Evolutionary conservation across 2,113 vertebrate species (phyloP).

Genomic region (Petaurus breviceps): DNA sequence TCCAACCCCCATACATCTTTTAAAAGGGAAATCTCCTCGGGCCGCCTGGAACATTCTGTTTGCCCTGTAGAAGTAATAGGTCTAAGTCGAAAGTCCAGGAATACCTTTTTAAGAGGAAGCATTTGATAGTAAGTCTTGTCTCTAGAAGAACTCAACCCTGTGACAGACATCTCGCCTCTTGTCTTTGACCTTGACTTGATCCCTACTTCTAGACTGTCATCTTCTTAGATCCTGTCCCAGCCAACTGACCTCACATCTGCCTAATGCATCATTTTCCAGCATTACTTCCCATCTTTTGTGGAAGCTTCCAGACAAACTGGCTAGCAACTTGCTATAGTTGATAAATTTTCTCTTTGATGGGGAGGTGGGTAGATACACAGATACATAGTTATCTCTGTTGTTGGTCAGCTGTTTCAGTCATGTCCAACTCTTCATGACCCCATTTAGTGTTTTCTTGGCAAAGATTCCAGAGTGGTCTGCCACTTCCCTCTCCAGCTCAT

Average conservation of each 20-base stretch:
- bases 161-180: neutral
- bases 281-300: neutral
- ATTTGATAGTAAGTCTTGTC: neutral
- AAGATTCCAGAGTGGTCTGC: neutral
- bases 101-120: neutral
- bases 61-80: neutral
- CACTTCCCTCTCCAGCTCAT: neutral
- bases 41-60: neutral
- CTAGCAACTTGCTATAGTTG: neutral
- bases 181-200: neutral
- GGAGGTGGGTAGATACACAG: neutral
- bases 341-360: neutral
- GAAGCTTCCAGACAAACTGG: neutral
- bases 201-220: neutral
- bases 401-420: neutral
- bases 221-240: neutral
- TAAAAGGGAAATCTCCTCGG: neutral
- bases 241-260: neutral
- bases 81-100: neutral
- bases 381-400: neutral
- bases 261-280: neutral
- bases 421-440: neutral
- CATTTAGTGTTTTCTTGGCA: neutral
- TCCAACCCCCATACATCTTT: neutral
- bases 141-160: neutral